phyloP scores from a whole-genome alignment of 2,888 invertebrate species.

The Nomada fucata region DNA sequence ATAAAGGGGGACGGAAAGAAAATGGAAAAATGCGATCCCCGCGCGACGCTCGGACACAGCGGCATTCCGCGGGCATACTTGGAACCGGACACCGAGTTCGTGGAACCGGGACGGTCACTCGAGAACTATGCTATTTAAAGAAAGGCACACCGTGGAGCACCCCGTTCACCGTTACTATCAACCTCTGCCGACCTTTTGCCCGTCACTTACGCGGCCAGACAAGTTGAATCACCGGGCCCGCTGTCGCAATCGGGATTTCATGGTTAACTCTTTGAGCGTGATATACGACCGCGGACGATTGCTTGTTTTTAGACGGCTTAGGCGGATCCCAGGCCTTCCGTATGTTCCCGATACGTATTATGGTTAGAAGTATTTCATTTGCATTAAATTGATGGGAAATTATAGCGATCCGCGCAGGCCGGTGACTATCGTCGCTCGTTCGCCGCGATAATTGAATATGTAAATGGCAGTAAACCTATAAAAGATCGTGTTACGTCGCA shows the following conservation, averaged over 20 bases:
- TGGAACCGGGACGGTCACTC: slow-evolving; percentile 75
- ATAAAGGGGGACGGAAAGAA: slow-evolving; percentile 2
- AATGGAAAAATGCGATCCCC: slow-evolving; percentile 64
- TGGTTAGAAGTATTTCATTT: too few species aligned
- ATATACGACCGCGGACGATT: background rate
- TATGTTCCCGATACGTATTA: too few species aligned
- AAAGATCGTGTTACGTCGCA: too few species aligned
- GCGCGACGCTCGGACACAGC: slow-evolving; percentile 53
- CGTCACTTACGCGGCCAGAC: slow-evolving; percentile 41
- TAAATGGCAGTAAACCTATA: too few species aligned
- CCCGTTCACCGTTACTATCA: slow-evolving; percentile 69
- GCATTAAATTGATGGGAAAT: too few species aligned
- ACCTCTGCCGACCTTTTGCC: slow-evolving; percentile 71
- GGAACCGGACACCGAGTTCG: slow-evolving; percentile 76
- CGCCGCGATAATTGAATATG: too few species aligned
- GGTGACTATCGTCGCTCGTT: too few species aligned
- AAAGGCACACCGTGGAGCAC: slow-evolving; percentile 64
- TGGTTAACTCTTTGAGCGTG: slow-evolving; percentile 22
- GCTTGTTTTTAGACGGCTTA: background rate
- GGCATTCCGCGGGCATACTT: slow-evolving; percentile 73
- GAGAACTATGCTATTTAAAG: slow-evolving; percentile 76
- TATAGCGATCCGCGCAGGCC: too few species aligned
- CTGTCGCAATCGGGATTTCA: slow-evolving; percentile 34
- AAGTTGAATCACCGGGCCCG: slow-evolving; percentile 1
- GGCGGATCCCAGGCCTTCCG: background rate